Base-by-base conservation (phyloP, 1,140 invertebrate species). In the Hyles euphorbiae region DNA sequence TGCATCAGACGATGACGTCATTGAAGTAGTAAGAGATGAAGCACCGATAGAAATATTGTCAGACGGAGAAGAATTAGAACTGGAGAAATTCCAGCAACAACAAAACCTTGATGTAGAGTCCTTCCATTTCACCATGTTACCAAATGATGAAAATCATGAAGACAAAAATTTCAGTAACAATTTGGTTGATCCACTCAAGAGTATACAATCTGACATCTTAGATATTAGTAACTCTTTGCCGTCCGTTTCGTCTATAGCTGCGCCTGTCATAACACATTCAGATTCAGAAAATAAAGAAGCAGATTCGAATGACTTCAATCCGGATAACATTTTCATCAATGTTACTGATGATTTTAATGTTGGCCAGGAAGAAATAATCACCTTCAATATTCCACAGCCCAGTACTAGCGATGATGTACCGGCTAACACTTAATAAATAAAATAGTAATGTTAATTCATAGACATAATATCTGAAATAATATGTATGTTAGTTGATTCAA, bases 31-130 rank as follows among this genome's bases (percentile, higher is more conserved):
- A 34, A 74, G 81, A 66, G 86, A 87, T 53, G 86, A 88, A 62
- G 81, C 83, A 5, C 86, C 86, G 2, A 88, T 88, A 34, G 83
- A 86, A 72, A 87, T 88, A 65, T 50, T 88, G 46, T 87, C 86
- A 0, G 86, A 88, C 12, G 81, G 73, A 3, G 83, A 88, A 68
- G 86, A 88, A 71, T 54, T 68, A 44, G 79, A 85, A 63, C 43
- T 78, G 45, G 53, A 67, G 66, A 71, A 73, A 54, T 53, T 32
- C 10, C 63, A 65, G 36, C 49, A 61, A 56, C 36, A 44, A 32
- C 54, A 64, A 47, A 58, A 60, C 33, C 44, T 61, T 62, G 6
- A 43, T 64, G 10, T 45, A 70, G 49, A 66, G 61, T 22, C 22
- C 46, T 71, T 73, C n/a, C 61, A 65, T 49, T 74, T 74, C 34